Percentiles rank a stretch among this genome's conserved stretches.
These are phyloP conservation scores for Chamaea fasciata DNA, from an alignment of 2,113 vertebrate genomes.

Conservation along the genomic window DNA sequence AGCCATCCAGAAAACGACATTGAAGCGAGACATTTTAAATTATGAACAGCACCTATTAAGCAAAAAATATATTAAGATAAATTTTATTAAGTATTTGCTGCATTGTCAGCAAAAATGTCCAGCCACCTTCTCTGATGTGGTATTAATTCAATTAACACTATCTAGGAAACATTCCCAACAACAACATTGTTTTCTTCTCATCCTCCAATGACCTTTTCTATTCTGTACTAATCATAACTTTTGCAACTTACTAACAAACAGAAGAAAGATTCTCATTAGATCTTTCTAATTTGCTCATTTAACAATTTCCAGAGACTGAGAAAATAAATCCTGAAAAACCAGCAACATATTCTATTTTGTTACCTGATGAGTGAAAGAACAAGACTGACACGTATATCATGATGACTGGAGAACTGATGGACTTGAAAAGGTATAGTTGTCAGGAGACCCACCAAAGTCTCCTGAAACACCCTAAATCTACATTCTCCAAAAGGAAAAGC, in stretches of 20 bases:
- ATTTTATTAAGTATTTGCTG: not conserved
- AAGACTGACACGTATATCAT: not conserved
- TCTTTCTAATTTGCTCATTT: not conserved
- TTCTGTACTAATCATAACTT: not conserved
- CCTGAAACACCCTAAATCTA: not conserved
- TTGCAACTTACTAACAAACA: not conserved
- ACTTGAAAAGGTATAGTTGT: not conserved
- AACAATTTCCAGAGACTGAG: not conserved
- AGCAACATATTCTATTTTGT: not conserved
- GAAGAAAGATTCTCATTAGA: not conserved
- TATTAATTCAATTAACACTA: not conserved
- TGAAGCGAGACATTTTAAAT: not conserved
- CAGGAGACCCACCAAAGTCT: not conserved
- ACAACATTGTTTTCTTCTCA: not conserved
- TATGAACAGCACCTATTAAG: accelerated
- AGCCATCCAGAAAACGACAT: not conserved
- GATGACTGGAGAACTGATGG: not conserved
- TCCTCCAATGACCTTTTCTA: not conserved
- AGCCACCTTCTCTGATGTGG: not conserved
- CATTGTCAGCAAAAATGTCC: not conserved
- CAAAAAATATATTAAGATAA: not conserved
- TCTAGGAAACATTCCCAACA: not conserved
- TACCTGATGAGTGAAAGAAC: not conserved
- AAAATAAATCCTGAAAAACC: not conserved
- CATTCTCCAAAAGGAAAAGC: not conserved